These are phyloP conservation scores for Selenia dentaria DNA, from an alignment of 2,888 invertebrate species.

Conservation along the genomic window DNA sequence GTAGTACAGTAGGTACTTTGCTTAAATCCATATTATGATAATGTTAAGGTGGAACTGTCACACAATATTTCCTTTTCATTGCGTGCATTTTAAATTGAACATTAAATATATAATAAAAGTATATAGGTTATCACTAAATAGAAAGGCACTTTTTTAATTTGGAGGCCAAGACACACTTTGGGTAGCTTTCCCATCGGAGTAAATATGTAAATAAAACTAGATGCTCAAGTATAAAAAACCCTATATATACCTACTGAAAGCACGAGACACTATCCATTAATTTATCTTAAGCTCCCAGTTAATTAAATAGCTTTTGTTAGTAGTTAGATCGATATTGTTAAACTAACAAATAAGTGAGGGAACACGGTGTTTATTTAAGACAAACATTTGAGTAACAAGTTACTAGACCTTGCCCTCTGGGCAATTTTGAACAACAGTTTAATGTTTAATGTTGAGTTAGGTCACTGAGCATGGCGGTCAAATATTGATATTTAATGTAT, in stretches of 20 bases:
- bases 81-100: too few species aligned
- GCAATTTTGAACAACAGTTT: slow-evolving; percentile 55
- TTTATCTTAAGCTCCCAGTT: not conserved
- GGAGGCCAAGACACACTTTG: too few species aligned
- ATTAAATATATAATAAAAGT: too few species aligned
- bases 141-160: too few species aligned
- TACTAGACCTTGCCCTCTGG: slow-evolving; percentile 57
- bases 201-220: too few species aligned
- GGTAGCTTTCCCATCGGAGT: too few species aligned
- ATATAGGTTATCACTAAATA: too few species aligned
- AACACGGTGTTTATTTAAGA: slow-evolving; percentile 58
- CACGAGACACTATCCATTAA: not conserved
- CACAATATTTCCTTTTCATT: too few species aligned
- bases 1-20: too few species aligned
- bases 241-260: not conserved
- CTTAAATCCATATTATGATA: too few species aligned
- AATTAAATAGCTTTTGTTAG: slow-evolving; percentile 31
- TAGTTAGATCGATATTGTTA: slow-evolving; percentile 47
- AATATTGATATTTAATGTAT: slow-evolving; percentile 26
- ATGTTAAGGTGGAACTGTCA: too few species aligned
- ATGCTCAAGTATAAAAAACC: too few species aligned
- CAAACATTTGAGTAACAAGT: slow-evolving; percentile 61
- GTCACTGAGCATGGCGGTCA: slow-evolving; percentile 32
- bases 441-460: slow-evolving; percentile 53
- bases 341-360: slow-evolving; percentile 50